Evolutionary conservation across 2,113 vertebrate genomes (phyloP), one percentile per base, ranked within the genome.

Genomic region (Malaclemys terrapin): DNA sequence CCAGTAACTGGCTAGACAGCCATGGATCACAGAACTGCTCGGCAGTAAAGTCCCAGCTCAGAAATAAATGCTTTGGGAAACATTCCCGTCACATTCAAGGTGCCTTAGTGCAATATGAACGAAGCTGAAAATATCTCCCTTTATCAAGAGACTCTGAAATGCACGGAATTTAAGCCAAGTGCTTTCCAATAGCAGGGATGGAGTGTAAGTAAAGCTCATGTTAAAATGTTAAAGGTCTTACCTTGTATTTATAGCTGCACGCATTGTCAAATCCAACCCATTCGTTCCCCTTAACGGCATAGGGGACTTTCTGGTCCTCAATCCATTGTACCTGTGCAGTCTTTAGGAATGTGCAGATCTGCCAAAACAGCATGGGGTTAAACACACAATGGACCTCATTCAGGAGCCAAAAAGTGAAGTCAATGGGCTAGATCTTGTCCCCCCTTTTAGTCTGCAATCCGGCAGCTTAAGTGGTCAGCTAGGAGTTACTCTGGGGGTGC

Each of bases 201-300:
- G n/a, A 20, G 42, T 5, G 10, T 52, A 69, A 65, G 13, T 47
- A 56, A 45, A 78, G 42, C 38, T 78, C 11, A 78, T 42, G 47
- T 54, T 17, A 56, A 53, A 59, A 59, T 13, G 29, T 38, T 47
- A 65, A 24, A 42, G 38, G 7, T 47, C 90, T 95, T 96, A 99
- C 99, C 98, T 99, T 99, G 85, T 45, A 97, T 16, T 98, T 96
- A 85, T 94, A 99, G 95, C 98, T 99, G 62, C 98, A 92, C 47
- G 9, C 93, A 86, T 83, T 98, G 96, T 99, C 98, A 92, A 98
- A 99, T 93, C 99, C 98, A 45, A 99, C 98, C 98, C 99, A 99
- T 90, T 99, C 98, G 17, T 93, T 98, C 89, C 97, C 98, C 85
- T 98, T 98, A 84, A 80, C 86, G 87, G 98, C 98, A 94, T 98